phyloP scores from a whole-genome alignment of 2,888 invertebrate genomes.

The Danaus chrysippus region DNA sequence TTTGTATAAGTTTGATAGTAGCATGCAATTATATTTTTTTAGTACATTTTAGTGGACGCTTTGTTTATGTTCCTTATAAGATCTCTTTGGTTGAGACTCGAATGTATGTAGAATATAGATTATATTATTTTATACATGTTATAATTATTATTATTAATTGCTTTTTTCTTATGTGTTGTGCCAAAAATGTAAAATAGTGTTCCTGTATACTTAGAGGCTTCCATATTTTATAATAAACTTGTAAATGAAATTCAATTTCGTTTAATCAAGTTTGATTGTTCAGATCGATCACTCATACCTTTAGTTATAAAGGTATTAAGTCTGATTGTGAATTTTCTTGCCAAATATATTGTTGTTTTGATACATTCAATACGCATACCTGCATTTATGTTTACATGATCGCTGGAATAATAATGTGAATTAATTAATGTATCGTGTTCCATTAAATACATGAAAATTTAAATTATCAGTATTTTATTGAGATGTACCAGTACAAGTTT shows the following conservation, averaged over 20 bases:
- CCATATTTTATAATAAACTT: conserved; percentile 32
- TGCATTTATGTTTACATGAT: too few relatives aligned
- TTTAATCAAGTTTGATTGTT: conserved; percentile 33
- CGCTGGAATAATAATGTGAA: too few relatives aligned
- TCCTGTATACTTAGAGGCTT: conserved; percentile 8
- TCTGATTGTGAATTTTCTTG: conserved; percentile 44
- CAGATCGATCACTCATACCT: conserved; percentile 45
- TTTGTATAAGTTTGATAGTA: background rate
- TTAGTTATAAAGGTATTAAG: conserved; percentile 51
- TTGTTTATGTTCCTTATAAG: conserved; percentile 35
- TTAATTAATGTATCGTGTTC: too few relatives aligned
- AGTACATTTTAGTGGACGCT: background rate
- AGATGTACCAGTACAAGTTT: too few relatives aligned
- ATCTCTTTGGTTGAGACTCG: conserved; percentile 54
- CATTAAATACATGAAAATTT: too few relatives aligned
- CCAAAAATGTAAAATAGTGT: too few relatives aligned
- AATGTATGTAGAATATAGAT: conserved; percentile 36
- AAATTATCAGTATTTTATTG: too few relatives aligned
- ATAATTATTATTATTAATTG: conserved; percentile 12
- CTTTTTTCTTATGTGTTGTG: background rate
- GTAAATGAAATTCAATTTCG: conserved; percentile 44
- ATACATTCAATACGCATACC: background rate
- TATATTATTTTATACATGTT: conserved; percentile 21
- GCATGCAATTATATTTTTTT: background rate
- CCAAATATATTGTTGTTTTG: background rate